phyloP scores from a whole-genome alignment of 2,888 invertebrate genomes.

The Stenchaetothrips biformis region DNA sequence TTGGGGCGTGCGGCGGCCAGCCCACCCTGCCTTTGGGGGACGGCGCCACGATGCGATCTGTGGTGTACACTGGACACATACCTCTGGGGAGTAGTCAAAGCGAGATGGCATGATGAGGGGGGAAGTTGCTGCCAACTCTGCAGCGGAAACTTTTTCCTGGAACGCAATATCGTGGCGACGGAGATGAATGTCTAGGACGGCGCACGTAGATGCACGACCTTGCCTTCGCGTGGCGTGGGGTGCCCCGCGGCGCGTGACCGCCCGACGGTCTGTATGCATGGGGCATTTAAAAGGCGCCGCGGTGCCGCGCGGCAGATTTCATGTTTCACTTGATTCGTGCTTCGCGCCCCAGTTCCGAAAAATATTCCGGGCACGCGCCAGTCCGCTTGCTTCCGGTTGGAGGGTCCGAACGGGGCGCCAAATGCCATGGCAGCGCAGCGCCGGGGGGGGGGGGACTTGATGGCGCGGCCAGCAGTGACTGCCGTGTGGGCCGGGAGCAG shows the following conservation, averaged over 20 bases:
- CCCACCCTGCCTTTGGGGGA: not conserved
- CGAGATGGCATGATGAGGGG: not conserved
- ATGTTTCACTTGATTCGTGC: conserved; percentile 18
- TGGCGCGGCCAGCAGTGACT: no score
- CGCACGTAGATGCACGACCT: no score
- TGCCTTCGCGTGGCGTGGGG: no score
- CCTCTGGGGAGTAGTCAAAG: not conserved
- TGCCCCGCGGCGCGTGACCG: no score
- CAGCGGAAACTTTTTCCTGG: not conserved
- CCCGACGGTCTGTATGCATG: no score
- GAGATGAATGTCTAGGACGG: no score
- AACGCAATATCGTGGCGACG: not conserved
- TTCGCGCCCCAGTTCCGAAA: not conserved
- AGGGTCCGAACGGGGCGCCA: not conserved
- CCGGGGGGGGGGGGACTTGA: not conserved
- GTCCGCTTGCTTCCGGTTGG: not conserved
- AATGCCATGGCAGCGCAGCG: not conserved
- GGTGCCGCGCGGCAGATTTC: not conserved
- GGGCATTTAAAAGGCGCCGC: no score
- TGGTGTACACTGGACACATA: not conserved
- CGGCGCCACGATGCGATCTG: not conserved
- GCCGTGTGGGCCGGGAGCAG: not conserved
- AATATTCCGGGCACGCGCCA: not conserved
- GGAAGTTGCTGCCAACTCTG: not conserved
- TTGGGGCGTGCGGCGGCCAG: not conserved